A percentile compares a stretch with the other conserved stretches of the same genome.
These are phyloP conservation scores for Choristoneura fumiferana DNA, from an alignment of 1,140 invertebrate genomes.

Conservation along the genomic window DNA sequence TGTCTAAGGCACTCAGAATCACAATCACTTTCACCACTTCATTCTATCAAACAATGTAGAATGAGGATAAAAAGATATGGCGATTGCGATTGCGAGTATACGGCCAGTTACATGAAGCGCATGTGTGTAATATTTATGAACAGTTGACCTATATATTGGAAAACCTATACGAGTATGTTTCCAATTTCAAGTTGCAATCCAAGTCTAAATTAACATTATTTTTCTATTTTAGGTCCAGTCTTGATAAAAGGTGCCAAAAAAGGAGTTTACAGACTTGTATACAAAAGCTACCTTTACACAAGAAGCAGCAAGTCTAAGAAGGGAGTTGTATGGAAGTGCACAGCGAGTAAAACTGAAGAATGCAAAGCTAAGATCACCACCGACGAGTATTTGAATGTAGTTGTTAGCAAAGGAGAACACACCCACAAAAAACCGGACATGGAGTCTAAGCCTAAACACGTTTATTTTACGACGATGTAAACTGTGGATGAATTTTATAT, in stretches of 20 bases:
- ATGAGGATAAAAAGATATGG: too few relatives aligned
- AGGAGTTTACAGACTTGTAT: slow-evolving; percentile 53
- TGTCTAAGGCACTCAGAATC: too few relatives aligned
- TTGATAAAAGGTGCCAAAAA: slow-evolving; percentile 55
- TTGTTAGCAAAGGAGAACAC: slow-evolving; percentile 45
- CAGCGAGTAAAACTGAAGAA: slow-evolving; percentile 45
- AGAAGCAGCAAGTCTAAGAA: slow-evolving; percentile 59
- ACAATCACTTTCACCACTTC: too few relatives aligned
- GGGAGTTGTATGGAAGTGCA: slow-evolving; percentile 62
- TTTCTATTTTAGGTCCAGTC: slow-evolving; percentile 51
- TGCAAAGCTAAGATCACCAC: slow-evolving; percentile 55
- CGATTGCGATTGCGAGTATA: too few relatives aligned
- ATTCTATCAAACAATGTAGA: too few relatives aligned
- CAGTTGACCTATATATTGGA: too few relatives aligned
- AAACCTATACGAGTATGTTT: too few relatives aligned
- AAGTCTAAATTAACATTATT: background rate
- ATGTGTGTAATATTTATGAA: too few relatives aligned
- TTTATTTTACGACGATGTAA: slow-evolving; percentile 53
- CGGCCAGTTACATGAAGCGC: too few relatives aligned
- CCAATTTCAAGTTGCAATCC: too few relatives aligned
- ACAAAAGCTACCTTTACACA: slow-evolving; percentile 45
- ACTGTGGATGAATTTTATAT: too few relatives aligned
- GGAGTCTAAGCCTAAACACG: slow-evolving; percentile 56
- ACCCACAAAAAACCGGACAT: slow-evolving; percentile 38
- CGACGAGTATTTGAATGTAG: slow-evolving; percentile 53